Percentiles rank a stretch among this genome's conserved stretches.
Conservation (phyloP, 1,140 invertebrate genomes). For the Pygmarrhopalites habei region DNA sequence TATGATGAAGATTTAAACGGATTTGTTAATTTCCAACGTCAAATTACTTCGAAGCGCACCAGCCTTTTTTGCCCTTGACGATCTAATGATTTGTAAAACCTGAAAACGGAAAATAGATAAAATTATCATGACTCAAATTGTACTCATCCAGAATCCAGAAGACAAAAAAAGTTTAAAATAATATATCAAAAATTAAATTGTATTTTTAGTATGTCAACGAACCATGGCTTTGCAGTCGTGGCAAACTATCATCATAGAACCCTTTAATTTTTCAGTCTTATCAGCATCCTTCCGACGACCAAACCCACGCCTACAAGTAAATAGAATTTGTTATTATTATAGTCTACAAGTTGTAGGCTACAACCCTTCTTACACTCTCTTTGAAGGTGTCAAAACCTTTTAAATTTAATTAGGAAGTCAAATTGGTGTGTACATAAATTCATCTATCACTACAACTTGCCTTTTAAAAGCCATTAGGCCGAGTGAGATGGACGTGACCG, state of each 20-base stretch:
- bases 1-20: background rate
- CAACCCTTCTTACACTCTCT: too few relatives aligned
- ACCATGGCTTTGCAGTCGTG: slow-evolving; percentile 91
- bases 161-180: background rate
- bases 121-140: too few relatives aligned
- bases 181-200: slow-evolving; percentile 36
- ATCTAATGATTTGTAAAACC: slow-evolving; percentile 84
- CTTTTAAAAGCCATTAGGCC: slow-evolving; percentile 38
- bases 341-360: too few relatives aligned
- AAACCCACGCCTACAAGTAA: slow-evolving; percentile 36
- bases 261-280: slow-evolving; percentile 57
- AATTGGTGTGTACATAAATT: too few relatives aligned
- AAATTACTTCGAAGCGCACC: slow-evolving; percentile 64
- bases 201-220: too few relatives aligned
- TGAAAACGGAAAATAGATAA: too few relatives aligned
- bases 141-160: slow-evolving; percentile 19
- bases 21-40: slow-evolving; percentile 59
- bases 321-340: too few relatives aligned
- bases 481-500: slow-evolving; percentile 45
- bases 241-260: slow-evolving; percentile 79
- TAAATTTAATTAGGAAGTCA: too few relatives aligned
- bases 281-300: slow-evolving; percentile 41
- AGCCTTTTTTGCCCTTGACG: slow-evolving; percentile 67
- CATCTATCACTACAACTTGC: slow-evolving; percentile 19
- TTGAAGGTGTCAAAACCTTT: too few relatives aligned